phyloP scores from a whole-genome alignment of 2,113 vertebrate genomes.

The Cygnus atratus region DNA sequence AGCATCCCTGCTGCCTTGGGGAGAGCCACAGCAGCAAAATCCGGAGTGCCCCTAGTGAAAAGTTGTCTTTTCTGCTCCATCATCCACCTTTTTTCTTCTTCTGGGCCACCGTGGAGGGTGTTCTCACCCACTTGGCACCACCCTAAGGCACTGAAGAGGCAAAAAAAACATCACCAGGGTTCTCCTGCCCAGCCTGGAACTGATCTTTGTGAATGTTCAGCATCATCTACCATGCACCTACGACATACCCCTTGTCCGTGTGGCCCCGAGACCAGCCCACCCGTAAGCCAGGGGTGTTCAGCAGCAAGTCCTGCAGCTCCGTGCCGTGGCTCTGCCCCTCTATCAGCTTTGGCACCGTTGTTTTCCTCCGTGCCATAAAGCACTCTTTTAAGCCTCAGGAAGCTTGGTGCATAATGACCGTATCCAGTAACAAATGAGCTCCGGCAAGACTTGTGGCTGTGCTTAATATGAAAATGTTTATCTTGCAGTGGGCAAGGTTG shows the following conservation, averaged over 20 bases:
- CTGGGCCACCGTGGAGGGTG: fast-evolving
- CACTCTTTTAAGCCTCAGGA: background rate
- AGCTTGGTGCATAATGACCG: background rate
- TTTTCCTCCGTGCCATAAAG: background rate
- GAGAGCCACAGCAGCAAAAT: background rate
- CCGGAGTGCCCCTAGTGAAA: background rate
- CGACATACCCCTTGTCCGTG: fast-evolving
- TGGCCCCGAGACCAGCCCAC: background rate
- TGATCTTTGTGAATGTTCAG: background rate
- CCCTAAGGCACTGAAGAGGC: background rate
- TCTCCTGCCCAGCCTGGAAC: background rate
- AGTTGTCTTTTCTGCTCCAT: background rate
- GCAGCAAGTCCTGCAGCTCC: background rate
- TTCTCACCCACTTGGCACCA: background rate
- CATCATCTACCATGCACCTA: fast-evolving
- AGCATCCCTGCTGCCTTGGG: background rate
- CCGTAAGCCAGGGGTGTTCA: too few species aligned
- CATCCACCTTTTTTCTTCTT: too few species aligned
- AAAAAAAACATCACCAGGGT: background rate
- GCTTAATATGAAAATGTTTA: background rate
- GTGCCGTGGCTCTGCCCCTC: background rate
- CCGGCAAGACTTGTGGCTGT: background rate
- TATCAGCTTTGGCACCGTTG: too few species aligned
- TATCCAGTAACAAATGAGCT: background rate
- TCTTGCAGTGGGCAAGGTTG: background rate